Evolutionary conservation across 2,113 vertebrate species (phyloP).

Genomic region (Cisticola juncidis): DNA sequence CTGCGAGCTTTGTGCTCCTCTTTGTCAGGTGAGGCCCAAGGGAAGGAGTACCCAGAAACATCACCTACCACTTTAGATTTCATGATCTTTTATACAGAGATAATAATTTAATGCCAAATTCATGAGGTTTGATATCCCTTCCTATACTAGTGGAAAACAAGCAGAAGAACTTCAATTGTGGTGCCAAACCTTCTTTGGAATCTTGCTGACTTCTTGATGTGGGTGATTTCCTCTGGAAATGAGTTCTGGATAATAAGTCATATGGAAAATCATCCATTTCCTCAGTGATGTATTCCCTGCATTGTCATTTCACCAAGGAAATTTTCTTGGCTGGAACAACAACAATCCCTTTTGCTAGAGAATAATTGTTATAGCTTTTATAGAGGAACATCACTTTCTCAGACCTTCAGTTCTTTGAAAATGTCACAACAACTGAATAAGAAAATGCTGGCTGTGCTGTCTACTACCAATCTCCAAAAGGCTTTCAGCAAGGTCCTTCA

Average conservation of each 20-base stretch:
- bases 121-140: background rate
- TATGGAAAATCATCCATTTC: background rate
- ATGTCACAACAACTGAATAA: background rate
- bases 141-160: background rate
- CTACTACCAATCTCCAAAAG: background rate
- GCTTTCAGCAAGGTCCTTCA: background rate
- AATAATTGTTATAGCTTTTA: background rate
- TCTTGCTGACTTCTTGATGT: background rate
- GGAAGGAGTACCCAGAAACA: background rate
- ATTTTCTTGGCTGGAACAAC: background rate
- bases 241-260: background rate
- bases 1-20: background rate
- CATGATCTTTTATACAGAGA: background rate
- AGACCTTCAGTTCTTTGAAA: conserved; percentile 15
- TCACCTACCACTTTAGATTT: background rate
- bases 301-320: background rate
- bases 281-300: background rate
- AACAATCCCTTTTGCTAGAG: background rate
- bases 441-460: background rate
- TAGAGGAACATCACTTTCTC: background rate
- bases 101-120: background rate
- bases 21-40: background rate
- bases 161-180: background rate
- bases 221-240: background rate
- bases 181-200: background rate